Evolutionary conservation across 35 echinoderm and acorn worm species (phyloP), one percentile per base, ranked within the genome.

Genomic region (Ophiothrix spiculata): DNA sequence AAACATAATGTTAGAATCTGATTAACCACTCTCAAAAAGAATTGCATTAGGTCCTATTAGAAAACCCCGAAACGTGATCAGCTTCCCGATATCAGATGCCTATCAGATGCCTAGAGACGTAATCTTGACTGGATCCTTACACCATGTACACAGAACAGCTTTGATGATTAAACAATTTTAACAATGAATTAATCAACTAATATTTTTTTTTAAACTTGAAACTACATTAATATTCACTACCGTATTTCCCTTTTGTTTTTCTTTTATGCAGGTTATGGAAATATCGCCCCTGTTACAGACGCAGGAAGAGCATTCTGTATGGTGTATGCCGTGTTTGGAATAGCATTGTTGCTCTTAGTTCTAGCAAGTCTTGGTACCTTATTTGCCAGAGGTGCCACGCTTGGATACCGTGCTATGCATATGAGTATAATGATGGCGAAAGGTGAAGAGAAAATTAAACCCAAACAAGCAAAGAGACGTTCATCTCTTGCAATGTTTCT

Each of bases 251-350:
- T 31, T 79, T 38, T 32, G 73, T 87, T 83, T 33, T 34, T 33
- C 39, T 80, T 74, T 63, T 17, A 33, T 77, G 38, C 87, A 98
- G 95, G 95, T 77, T 98, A 98, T 75, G 95, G 95, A 10, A 88
- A 94, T 45, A 87, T 98, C 35, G 95, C 92, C 21, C 95, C 95
- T 8, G 81, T 83, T 0, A 98, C 91, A 0, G n/a, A 4, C 6
- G 73, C 39, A 23, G 95, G 95, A n/a, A 79, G 88, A 41, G 31
- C 88, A 15, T 98, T 98, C 75, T 98, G 95, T 81, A 93, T 98
- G 40, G 39, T 91, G n/a, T 98, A 98, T 37, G 95, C 92, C 17
- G 78, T 98, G 13, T 88, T 98, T 39, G 95, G 95, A 8, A 91
- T 98, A 17, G 87, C 91, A 3, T 49, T 98, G 33, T 74, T 94